Conservation (phyloP, 2,888 invertebrate genomes). For the Hoplodrina blanda region DNA sequence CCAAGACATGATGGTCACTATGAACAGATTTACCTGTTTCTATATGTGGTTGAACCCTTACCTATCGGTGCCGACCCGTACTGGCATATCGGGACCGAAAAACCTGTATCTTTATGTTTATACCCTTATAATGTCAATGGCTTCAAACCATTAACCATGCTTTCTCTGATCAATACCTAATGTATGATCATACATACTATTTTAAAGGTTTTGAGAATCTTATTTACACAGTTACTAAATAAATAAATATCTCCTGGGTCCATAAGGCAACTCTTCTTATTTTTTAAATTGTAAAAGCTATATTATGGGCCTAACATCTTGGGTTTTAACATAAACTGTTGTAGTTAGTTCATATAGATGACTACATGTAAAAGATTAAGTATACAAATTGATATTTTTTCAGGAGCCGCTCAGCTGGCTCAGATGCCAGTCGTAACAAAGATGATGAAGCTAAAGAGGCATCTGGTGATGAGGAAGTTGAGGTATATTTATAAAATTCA, state of each 20-base stretch:
- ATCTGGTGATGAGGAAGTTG: slow-evolving; percentile 92
- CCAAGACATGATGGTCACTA: too few relatives aligned
- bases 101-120: too few relatives aligned
- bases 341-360: too few relatives aligned
- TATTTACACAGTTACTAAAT: neutral
- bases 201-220: neutral
- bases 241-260: neutral
- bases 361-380: too few relatives aligned
- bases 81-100: too few relatives aligned
- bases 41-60: too few relatives aligned
- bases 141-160: neutral
- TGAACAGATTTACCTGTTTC: too few relatives aligned
- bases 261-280: neutral
- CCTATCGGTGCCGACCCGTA: too few relatives aligned
- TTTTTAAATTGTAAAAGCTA: neutral
- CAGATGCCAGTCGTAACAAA: slow-evolving; percentile 85
- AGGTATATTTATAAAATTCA: slow-evolving; percentile 69
- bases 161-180: slow-evolving; percentile 18
- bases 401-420: slow-evolving; percentile 86
- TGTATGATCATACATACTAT: slow-evolving; percentile 1
- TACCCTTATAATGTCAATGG: too few relatives aligned
- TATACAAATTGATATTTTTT: slow-evolving; percentile 12
- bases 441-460: slow-evolving; percentile 93
- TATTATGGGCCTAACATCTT: too few relatives aligned
- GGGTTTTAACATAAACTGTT: too few relatives aligned